Base-by-base conservation (phyloP, 1,140 invertebrate genomes). In the Trachymyrmex cornetzi region DNA sequence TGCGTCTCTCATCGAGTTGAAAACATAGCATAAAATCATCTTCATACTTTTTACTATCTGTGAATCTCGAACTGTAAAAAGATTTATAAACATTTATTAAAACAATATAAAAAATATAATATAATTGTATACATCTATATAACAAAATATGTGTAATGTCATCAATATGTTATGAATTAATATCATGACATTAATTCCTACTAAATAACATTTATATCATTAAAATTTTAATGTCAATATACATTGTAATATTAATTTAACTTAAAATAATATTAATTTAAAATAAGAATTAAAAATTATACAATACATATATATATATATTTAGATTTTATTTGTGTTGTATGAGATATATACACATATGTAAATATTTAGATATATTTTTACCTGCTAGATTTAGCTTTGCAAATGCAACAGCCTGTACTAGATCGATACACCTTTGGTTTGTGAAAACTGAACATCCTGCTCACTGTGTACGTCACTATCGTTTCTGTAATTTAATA, bases 401-500 rank as follows among this genome's bases (percentile, higher is more conserved):
- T 97, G 94, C 98, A 98, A 91, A 98, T 98, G 94, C 98, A 98
- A 94, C 98, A 98, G 67, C 98, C 98, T 77, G 97, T 97, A 57
- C 97, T 96, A 63, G 98, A 98, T 84, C 98, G 96, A 93, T 98
- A 98, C 77, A 98, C 98, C 96, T 98, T 98, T 84, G 98, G 98
- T 94, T 98, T 98, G 94, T 98, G 98, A 95, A 98, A 98, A 94
- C 97, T 98, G 94, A 98, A 98, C 98, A 98, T 98, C 91, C 93
- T 96, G 91, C 53, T 74, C 27, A 44, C 79, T 80, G 22, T 91
- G n/a, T 34, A 22, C 34, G 71, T 24, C 80, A 72, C 82, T 88
- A 87, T 79, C 66, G 71, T 50, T 85, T 89, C 88, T 77, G 85
- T 80, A 89, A 92, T 38, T 85, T 55, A 87, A 85, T 88, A 67